These are phyloP conservation scores for Thaleichthys pacificus DNA, from an alignment of 2,797 vertebrate species.

Conservation along the genomic window DNA sequence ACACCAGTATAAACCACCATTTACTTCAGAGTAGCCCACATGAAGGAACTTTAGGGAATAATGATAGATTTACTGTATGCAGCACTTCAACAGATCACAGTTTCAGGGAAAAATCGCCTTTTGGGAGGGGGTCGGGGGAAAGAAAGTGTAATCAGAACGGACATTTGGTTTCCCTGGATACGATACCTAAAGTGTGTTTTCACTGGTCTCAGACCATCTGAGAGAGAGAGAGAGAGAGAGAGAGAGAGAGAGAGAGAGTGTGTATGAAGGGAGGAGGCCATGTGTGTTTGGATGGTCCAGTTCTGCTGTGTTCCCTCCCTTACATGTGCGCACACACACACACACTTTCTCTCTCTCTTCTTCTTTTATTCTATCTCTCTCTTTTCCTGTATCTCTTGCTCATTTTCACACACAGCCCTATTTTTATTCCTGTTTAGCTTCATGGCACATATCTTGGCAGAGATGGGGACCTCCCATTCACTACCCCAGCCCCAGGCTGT, in stretches of 20 bases:
- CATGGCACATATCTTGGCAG: slow-evolving; percentile 77
- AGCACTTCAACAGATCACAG: slow-evolving; percentile 37
- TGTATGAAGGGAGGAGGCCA: background rate
- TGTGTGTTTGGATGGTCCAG: slow-evolving; percentile 25
- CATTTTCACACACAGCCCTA: slow-evolving; percentile 46
- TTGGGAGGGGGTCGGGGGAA: background rate
- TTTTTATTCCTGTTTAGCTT: slow-evolving; percentile 78
- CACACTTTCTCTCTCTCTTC: slow-evolving; percentile 25
- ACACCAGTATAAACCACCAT: slow-evolving; percentile 37
- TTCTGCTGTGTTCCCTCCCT: slow-evolving; percentile 51
- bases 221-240: slow-evolving; percentile 10
- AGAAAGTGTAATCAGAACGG: slow-evolving; percentile 45
- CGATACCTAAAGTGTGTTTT: slow-evolving; percentile 24
- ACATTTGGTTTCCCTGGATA: slow-evolving; percentile 41
- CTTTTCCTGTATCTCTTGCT: slow-evolving; percentile 16
- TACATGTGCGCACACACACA: slow-evolving; percentile 3
- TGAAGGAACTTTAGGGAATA: slow-evolving; percentile 33
- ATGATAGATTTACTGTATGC: slow-evolving; percentile 39
- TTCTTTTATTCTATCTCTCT: too few relatives aligned
- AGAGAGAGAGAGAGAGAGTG: slow-evolving; percentile 2
- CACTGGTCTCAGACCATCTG: background rate
- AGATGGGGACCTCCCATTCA: slow-evolving; percentile 63
- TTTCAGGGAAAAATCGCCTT: slow-evolving; percentile 1
- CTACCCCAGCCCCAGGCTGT: slow-evolving; percentile 59
- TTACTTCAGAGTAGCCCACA: slow-evolving; percentile 40